Percentiles rank a stretch among this genome's conserved stretches.
Conservation (phyloP, 2,888 invertebrate species). For the Zaprionus lineosus region DNA sequence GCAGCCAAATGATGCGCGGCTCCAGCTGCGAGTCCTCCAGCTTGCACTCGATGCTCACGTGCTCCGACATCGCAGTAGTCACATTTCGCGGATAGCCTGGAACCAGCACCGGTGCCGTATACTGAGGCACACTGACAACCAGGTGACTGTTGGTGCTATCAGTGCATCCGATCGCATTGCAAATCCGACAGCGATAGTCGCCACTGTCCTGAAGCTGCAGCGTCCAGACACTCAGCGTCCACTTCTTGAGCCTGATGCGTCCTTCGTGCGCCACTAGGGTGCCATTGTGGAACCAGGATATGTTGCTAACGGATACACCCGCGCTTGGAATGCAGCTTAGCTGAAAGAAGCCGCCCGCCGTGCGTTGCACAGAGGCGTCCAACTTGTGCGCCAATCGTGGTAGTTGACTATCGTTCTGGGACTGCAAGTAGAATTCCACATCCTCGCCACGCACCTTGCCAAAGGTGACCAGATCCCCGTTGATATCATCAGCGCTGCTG, state of each 20-base stretch:
- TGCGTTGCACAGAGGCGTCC: conserved; percentile 84
- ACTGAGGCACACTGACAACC: conserved; percentile 90
- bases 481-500: background rate
- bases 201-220: conserved; percentile 91
- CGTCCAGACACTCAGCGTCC: conserved; percentile 90
- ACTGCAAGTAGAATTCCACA: conserved; percentile 25
- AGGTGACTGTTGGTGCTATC: conserved; percentile 86
- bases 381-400: conserved; percentile 35
- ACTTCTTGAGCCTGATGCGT: conserved; percentile 85
- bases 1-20: conserved; percentile 90
- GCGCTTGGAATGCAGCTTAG: conserved; percentile 87
- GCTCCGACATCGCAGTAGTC: conserved; percentile 88
- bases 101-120: conserved; percentile 84
- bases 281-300: conserved; percentile 92
- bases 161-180: conserved; percentile 91
- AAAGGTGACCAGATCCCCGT: conserved; percentile 60
- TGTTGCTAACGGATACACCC: conserved; percentile 87
- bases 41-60: conserved; percentile 89
- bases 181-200: conserved; percentile 93
- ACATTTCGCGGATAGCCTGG: conserved; percentile 89
- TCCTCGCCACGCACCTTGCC: conserved; percentile 11
- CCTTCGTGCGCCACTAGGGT: conserved; percentile 74
- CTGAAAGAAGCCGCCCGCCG: conserved; percentile 89
- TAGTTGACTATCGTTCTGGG: conserved; percentile 19
- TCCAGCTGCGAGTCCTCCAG: conserved; percentile 87